Base-by-base conservation (phyloP, 1,140 invertebrate species). In the Neomicropteryx cornuta region DNA sequence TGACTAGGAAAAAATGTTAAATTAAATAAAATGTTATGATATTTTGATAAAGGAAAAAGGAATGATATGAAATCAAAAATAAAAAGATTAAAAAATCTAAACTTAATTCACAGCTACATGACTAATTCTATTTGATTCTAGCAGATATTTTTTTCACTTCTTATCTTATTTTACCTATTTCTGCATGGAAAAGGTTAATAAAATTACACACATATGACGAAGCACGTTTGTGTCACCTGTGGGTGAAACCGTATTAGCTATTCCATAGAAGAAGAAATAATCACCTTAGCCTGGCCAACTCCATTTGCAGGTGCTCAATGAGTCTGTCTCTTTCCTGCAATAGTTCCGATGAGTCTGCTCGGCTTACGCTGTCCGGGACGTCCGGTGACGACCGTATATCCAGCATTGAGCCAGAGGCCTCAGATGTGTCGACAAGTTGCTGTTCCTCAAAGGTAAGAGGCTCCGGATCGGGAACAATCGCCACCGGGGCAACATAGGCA, bases 401-500 rank as follows among this genome's bases (percentile, higher is more conserved):
- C 6, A 3, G 28, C 11, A n/a, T n/a, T n/a, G n/a, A n/a, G n/a
- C n/a, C n/a, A n/a, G n/a, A 36, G 39, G 28, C 70, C 46, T 84
- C 81, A 1, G 77, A 76, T 2, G 77, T 83, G 52, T 83, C 81
- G 33, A 86, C 80, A 17, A 85, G 70, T 32, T 85, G 77, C 32
- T 82, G 58, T 43, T 71, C 66, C 24, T 64, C 59, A 0, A 33
- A 31, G 24, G 33, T 41, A 4, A 38, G 42, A 35, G 66, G 68
- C 31, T 66, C 66, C 8, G 70, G 79, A 38, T 74, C 71, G 4
- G 86, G 86, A 24, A 97, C 76, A 30, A 90, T 79, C 5, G 95
- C 92, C 30, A 95, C 89, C 6, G 93, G 94, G 17, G 93, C 90
- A 17, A 93, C 81, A 55, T 99, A 97, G 23, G 82, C 84, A 35